Conservation (phyloP, 1,140 invertebrate species). For the Drosophila murphyi region DNA sequence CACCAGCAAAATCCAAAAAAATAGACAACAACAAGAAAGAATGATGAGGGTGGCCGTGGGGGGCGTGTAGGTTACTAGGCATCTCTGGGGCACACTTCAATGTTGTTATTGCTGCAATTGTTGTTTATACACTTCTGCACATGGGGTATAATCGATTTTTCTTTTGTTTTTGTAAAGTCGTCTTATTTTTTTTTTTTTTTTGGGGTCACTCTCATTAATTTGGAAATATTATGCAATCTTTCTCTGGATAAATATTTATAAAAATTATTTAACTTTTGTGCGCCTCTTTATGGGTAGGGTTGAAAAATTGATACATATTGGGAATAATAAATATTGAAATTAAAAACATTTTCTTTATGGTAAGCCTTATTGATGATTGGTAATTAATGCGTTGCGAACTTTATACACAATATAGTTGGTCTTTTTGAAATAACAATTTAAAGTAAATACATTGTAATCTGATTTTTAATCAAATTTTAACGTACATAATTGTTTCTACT, state of each 20-base stretch:
- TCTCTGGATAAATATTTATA: background rate
- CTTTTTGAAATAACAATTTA: background rate
- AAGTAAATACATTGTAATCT: too few relatives aligned
- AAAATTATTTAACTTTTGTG: background rate
- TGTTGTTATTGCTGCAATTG: conserved; percentile 48
- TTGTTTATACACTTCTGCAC: conserved; percentile 31
- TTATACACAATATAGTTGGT: too few relatives aligned
- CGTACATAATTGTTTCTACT: background rate
- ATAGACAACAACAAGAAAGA: conserved; percentile 31
- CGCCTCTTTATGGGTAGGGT: background rate
- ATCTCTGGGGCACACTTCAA: conserved; percentile 64
- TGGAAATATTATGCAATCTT: conserved; percentile 1
- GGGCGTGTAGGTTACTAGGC: conserved; percentile 5
- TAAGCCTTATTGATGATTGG: too few relatives aligned
- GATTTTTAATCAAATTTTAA: too few relatives aligned
- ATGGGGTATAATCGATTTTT: conserved; percentile 32
- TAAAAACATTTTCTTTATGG: too few relatives aligned
- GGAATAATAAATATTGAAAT: too few relatives aligned
- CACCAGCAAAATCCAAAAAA: conserved; percentile 20
- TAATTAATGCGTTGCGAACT: too few relatives aligned
- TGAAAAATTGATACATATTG: background rate
- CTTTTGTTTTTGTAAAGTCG: background rate
- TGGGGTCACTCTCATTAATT: conserved; percentile 28
- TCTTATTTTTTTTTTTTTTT: background rate
- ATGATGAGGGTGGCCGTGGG: conserved; percentile 2